Evolutionary conservation across 2,797 vertebrate species (phyloP).

Genomic region (Dallia pectoralis): DNA sequence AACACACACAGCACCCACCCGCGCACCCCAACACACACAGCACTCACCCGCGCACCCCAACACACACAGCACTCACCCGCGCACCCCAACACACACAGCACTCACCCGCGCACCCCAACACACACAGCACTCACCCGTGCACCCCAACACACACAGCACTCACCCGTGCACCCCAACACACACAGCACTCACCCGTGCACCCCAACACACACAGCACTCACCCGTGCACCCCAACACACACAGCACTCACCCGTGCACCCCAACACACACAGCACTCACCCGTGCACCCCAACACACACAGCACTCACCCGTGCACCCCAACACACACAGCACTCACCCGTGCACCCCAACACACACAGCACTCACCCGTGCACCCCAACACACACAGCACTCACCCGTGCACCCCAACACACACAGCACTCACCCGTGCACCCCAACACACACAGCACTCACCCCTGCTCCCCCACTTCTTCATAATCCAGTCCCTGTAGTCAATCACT

Average conservation of each 20-base stretch:
- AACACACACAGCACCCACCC: constrained; percentile 92
- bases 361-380: no score
- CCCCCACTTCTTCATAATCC: constrained; percentile 96
- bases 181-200: constrained; percentile 77
- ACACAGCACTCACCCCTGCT: constrained; percentile 71
- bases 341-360: constrained; percentile 81
- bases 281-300: constrained; percentile 12
- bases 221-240: constrained; percentile 77
- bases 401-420: constrained; percentile 9
- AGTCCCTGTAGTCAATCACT: constrained; percentile 94
- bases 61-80: constrained; percentile 70
- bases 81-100: constrained; percentile 90
- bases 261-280: constrained; percentile 96
- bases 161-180: constrained; percentile 85
- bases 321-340: constrained; percentile 68
- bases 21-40: constrained; percentile 8
- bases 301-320: constrained; percentile 78
- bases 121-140: constrained; percentile 71
- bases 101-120: constrained; percentile 69
- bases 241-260: constrained; percentile 75
- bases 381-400: constrained; percentile 73
- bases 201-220: constrained; percentile 53
- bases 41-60: constrained; percentile 79
- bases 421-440: constrained; percentile 81
- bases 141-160: constrained; percentile 69